Conservation (phyloP, 2,113 vertebrate genomes). For the Paralichthys olivaceus region DNA sequence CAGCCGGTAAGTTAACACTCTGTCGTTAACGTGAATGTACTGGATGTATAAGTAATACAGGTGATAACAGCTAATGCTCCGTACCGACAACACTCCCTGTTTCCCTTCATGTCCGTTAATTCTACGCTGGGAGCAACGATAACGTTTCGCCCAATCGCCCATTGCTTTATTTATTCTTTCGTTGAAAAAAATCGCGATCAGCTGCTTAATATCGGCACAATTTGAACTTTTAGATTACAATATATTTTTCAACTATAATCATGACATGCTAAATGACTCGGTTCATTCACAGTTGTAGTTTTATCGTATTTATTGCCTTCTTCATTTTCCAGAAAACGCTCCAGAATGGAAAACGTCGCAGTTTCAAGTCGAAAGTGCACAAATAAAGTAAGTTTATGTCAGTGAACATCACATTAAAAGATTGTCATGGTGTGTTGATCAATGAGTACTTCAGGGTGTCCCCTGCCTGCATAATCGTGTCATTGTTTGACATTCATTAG, state of each 20-base stretch:
- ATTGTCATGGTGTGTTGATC: not conserved
- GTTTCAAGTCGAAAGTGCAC: constrained; percentile 38
- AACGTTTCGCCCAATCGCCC: not conserved
- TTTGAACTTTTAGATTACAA: not conserved
- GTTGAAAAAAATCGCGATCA: too few species aligned
- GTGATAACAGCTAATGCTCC: not conserved
- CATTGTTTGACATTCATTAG: constrained; percentile 45
- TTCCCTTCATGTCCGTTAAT: not conserved
- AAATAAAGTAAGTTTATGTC: constrained; percentile 44
- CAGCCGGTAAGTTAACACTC: constrained; percentile 1
- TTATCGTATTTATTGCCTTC: not conserved
- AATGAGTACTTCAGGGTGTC: not conserved
- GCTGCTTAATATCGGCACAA: not conserved
- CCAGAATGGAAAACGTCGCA: constrained; percentile 64
- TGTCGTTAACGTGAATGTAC: not conserved
- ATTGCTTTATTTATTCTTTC: too few species aligned
- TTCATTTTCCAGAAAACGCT: not conserved
- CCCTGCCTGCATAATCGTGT: not conserved
- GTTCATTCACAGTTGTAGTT: too few species aligned
- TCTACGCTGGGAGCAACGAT: not conserved
- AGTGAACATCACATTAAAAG: not conserved
- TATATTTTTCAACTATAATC: too few species aligned
- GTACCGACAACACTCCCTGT: not conserved
- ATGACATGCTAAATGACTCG: not conserved
- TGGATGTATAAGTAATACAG: not conserved